phyloP scores from a whole-genome alignment of 2,888 invertebrate species.

The Globia sparganii region DNA sequence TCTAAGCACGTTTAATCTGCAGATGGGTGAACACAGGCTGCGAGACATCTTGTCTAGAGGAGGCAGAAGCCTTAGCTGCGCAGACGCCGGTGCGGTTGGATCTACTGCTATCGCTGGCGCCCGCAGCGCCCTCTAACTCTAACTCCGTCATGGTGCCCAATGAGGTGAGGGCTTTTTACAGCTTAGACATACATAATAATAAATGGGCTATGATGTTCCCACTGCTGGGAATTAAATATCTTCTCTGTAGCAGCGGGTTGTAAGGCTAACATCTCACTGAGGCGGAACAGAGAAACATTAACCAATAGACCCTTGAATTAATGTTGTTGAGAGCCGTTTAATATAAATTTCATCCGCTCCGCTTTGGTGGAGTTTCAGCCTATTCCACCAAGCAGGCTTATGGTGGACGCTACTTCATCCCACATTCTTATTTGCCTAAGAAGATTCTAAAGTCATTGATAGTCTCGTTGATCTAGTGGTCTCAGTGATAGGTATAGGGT shows the following conservation, averaged over 20 bases:
- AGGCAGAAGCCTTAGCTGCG: constrained; percentile 96
- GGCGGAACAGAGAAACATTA: background rate
- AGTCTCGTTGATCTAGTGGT: no score
- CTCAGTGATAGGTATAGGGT: background rate
- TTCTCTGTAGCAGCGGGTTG: background rate
- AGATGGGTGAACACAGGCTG: constrained; percentile 98
- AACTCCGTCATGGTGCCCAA: constrained; percentile 93
- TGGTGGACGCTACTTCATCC: no score
- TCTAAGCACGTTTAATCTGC: background rate
- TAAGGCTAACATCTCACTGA: no score
- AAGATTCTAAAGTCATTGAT: no score
- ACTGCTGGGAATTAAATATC: background rate
- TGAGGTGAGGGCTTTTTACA: constrained; percentile 70
- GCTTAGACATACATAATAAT: background rate
- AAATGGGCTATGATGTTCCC: background rate
- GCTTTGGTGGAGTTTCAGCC: background rate
- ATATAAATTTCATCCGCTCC: background rate
- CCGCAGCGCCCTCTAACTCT: constrained; percentile 94
- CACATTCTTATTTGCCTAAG: background rate
- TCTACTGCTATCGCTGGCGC: constrained; percentile 95
- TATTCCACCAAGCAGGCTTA: background rate
- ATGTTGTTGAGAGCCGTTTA: background rate
- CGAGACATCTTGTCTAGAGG: constrained; percentile 94
- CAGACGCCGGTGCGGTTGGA: constrained; percentile 97
- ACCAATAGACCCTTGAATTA: background rate